phyloP scores from a whole-genome alignment of 2,113 vertebrate genomes.

The Haemorhous mexicanus region DNA sequence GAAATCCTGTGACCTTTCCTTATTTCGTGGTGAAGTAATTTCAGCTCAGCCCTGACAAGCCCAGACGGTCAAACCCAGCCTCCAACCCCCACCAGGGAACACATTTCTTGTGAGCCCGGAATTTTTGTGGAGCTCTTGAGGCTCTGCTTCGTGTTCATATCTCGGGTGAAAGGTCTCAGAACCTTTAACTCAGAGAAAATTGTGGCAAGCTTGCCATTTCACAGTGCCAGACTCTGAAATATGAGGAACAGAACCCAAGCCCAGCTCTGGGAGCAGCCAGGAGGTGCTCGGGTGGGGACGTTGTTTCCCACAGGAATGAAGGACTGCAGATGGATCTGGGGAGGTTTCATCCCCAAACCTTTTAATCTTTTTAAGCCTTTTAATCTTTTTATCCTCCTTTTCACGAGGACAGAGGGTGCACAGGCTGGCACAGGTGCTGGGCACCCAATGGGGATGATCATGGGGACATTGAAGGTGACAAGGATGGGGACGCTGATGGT shows the following conservation, averaged over 20 bases:
- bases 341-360: not conserved
- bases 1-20: slow-evolving; percentile 45
- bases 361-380: too few species aligned
- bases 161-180: not conserved
- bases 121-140: not conserved
- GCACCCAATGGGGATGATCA: not conserved
- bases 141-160: not conserved
- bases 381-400: not conserved
- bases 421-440: not conserved
- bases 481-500: too few species aligned
- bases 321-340: accelerated
- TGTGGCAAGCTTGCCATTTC: not conserved
- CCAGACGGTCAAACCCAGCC: not conserved
- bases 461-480: too few species aligned
- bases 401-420: accelerated
- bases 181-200: not conserved
- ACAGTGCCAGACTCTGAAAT: not conserved
- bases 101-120: not conserved
- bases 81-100: not conserved
- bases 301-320: not conserved
- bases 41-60: not conserved
- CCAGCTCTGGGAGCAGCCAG: not conserved
- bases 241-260: not conserved
- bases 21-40: not conserved
- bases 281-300: not conserved